Evolutionary conservation across 92 coral and sea anemone genomes (phyloP).

Genomic region (Porites divaricata): DNA sequence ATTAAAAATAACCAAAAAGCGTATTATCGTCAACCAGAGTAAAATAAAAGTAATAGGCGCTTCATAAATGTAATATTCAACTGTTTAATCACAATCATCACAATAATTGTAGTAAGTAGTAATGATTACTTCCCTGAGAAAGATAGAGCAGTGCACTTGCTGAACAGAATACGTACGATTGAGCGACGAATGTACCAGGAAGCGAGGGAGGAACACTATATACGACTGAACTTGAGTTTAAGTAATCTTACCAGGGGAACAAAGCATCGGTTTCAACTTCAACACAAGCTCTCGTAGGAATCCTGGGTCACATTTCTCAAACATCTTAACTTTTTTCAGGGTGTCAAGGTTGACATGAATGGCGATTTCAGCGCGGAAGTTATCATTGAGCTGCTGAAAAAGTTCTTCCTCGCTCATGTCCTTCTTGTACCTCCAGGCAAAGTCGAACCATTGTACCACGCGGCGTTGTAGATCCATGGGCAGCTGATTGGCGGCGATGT

Average conservation of each 20-base stretch:
- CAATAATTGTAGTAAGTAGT: no score
- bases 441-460: conserved; percentile 93
- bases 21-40: no score
- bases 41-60: no score
- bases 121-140: not conserved
- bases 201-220: not conserved
- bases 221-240: not conserved
- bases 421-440: conserved; percentile 89
- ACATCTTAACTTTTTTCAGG: conserved; percentile 91
- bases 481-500: conserved; percentile 83
- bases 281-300: conserved; percentile 89
- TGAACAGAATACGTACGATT: not conserved
- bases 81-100: no score
- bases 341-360: conserved; percentile 94
- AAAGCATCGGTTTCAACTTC: conserved; percentile 78
- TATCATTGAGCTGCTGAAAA: conserved; percentile 83
- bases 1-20: not conserved
- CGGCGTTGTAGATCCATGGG: conserved; percentile 86
- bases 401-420: conserved; percentile 91
- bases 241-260: conserved; percentile 77
- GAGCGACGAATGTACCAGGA: not conserved
- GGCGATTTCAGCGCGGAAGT: conserved; percentile 90
- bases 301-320: conserved; percentile 93
- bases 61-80: no score
- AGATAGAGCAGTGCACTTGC: not conserved